Conservation (phyloP, 1,140 invertebrate genomes). For the Heterodera carotae region DNA sequence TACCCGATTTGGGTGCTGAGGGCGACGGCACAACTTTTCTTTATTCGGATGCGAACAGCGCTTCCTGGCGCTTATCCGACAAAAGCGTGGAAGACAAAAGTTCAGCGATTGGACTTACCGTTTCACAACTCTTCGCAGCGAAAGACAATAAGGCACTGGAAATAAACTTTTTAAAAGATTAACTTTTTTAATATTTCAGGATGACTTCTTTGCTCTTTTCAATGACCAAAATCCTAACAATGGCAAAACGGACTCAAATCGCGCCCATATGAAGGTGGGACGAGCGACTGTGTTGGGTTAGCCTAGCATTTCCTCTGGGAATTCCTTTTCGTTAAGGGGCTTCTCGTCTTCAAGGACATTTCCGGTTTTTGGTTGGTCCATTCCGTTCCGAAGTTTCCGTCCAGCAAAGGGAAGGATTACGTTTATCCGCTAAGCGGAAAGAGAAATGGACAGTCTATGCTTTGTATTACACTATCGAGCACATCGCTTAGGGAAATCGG, state of each 20-base stretch:
- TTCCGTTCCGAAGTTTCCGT: constrained; percentile 79
- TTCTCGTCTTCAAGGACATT: constrained; percentile 74
- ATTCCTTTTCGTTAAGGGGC: too few species aligned
- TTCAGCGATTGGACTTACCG: constrained; percentile 36
- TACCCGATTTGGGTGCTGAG: constrained; percentile 33
- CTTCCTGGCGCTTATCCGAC: constrained; percentile 33
- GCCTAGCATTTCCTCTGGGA: too few species aligned
- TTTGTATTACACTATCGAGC: constrained; percentile 77
- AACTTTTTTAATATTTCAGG: constrained; percentile 10
- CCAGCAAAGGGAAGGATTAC: constrained; percentile 14
- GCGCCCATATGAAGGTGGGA: constrained; percentile 42
- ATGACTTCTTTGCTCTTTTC: constrained; percentile 45
- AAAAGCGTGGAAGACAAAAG: constrained; percentile 24
- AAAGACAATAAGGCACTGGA: constrained; percentile 46
- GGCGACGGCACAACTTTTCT: constrained; percentile 41
- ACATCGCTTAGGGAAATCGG: constrained; percentile 75
- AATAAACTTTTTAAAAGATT: too few species aligned
- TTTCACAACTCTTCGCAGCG: constrained; percentile 40
- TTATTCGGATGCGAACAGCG: constrained; percentile 39
- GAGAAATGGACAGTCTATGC: constrained; percentile 80
- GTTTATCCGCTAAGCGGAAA: constrained; percentile 63
- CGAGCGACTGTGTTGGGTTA: too few species aligned
- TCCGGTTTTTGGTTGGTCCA: constrained; percentile 86
- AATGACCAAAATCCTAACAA: constrained; percentile 48
- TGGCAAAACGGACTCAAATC: constrained; percentile 47